Base-by-base conservation (phyloP, 1,140 invertebrate species). In the Calephelis nemesis region DNA sequence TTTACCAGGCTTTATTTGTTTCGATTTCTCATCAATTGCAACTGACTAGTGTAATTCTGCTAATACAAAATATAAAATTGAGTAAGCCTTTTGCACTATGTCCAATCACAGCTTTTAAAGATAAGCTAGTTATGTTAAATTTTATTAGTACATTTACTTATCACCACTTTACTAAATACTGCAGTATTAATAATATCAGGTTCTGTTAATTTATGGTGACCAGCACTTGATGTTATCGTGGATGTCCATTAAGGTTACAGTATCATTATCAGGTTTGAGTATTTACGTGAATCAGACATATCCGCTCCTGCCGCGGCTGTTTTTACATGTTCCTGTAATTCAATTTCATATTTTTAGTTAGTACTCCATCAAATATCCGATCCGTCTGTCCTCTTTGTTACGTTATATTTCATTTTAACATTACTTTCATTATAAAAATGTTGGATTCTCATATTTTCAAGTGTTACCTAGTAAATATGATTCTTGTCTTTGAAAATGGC, bases 291-390 rank as follows among this genome's bases (percentile, higher is more conserved):
- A n/a, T 40, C 30, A 5, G 10, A 39, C 54, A 60, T 11, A 60
- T 60, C 39, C n/a, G 54, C 54, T 60, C 12, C 54, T 39, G 54
- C 54, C 9, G 11, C 54, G 30, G 54, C 30, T 60, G 54, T 60
- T 60, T 3, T 40, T 39, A 39, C 54, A 60, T 60, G 54, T 60
- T 60, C 54, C 54, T 60, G 54, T 60, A 60, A 60, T n/a, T 60
- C 10, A 7, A 12, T 60, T 58, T 58, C 12, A 39, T 60, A 60
- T 40, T 60, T 58, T 60, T 39, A 60, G 12, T 60, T 39, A 60
- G 7, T 60, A n/a, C 30, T 60, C 30, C 54, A 11, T 58, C 15
- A 58, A 58, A 12, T 39, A 12, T 6, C 12, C 6, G 10, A 12
- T 60, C 7, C 9, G 30, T 40, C 54, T n/a, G 1, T 7, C 10